Conservation (phyloP, 1,140 invertebrate genomes). For the Zaprionus gabonicus region DNA sequence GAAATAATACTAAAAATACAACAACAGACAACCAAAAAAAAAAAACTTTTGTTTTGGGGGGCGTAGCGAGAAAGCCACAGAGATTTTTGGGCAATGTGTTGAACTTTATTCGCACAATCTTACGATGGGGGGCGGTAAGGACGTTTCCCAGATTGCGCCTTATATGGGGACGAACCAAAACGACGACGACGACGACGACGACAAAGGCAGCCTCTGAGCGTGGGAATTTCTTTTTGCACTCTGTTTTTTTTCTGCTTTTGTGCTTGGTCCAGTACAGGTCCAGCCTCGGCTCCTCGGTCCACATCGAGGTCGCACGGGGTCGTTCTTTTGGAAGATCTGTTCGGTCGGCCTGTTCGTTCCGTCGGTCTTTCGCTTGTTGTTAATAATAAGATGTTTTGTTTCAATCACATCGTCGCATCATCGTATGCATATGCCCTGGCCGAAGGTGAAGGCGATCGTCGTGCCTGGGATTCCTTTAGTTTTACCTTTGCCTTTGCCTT, state of each 20-base stretch:
- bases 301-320: constrained; percentile 76
- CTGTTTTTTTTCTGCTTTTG: constrained; percentile 39
- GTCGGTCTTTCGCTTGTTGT: constrained; percentile 54
- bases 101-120: constrained; percentile 50
- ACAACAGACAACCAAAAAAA: neutral
- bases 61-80: constrained; percentile 53
- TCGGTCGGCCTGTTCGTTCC: constrained; percentile 49
- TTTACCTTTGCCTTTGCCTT: neutral
- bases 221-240: constrained; percentile 76
- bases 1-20: constrained; percentile 4
- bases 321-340: constrained; percentile 64
- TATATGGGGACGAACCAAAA: constrained; percentile 54
- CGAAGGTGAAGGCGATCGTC: constrained; percentile 45
- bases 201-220: constrained; percentile 72
- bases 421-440: constrained; percentile 53
- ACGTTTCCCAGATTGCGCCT: constrained; percentile 69
- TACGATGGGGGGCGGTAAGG: constrained; percentile 50
- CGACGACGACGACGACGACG: constrained; percentile 43
- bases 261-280: constrained; percentile 13
- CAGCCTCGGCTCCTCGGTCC: constrained; percentile 40
- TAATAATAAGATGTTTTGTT: constrained; percentile 83
- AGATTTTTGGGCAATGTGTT: constrained; percentile 47
- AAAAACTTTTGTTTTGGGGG: constrained; percentile 18
- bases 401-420: constrained; percentile 80
- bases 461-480: constrained; percentile 31